Conservation (phyloP, 2,888 invertebrate species). For the Lymantria monacha region DNA sequence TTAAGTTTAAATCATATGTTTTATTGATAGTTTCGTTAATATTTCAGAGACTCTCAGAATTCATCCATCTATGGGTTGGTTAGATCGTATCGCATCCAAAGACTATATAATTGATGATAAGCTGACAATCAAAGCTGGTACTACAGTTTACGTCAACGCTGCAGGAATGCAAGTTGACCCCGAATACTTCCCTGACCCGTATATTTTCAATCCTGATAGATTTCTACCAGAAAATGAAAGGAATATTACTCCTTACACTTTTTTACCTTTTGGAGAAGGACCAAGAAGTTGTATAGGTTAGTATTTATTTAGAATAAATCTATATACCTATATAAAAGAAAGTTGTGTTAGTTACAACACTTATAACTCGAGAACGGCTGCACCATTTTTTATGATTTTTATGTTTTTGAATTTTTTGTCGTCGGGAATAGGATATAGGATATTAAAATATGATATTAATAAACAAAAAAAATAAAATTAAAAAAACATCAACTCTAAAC, state of each 20-base stretch:
- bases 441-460: no score
- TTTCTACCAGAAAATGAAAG: slow-evolving; percentile 80
- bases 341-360: no score
- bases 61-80: slow-evolving; percentile 53
- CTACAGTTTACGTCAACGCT: slow-evolving; percentile 47
- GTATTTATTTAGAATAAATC: slow-evolving; percentile 9
- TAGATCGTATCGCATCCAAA: slow-evolving; percentile 41
- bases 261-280: slow-evolving; percentile 81
- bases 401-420: no score
- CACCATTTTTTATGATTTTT: no score
- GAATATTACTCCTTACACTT: slow-evolving; percentile 51
- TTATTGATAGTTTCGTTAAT: neutral
- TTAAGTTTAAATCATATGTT: no score
- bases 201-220: slow-evolving; percentile 77
- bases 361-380: no score
- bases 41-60: slow-evolving; percentile 50
- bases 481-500: no score
- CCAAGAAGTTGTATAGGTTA: slow-evolving; percentile 83
- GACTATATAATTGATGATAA: slow-evolving; percentile 49
- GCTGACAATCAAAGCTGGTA: slow-evolving; percentile 46
- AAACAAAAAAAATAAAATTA: no score
- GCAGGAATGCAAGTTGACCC: slow-evolving; percentile 60
- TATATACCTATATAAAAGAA: no score
- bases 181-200: slow-evolving; percentile 74
- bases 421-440: no score